Conservation (phyloP, 2,797 vertebrate species). For the Lates japonicus region DNA sequence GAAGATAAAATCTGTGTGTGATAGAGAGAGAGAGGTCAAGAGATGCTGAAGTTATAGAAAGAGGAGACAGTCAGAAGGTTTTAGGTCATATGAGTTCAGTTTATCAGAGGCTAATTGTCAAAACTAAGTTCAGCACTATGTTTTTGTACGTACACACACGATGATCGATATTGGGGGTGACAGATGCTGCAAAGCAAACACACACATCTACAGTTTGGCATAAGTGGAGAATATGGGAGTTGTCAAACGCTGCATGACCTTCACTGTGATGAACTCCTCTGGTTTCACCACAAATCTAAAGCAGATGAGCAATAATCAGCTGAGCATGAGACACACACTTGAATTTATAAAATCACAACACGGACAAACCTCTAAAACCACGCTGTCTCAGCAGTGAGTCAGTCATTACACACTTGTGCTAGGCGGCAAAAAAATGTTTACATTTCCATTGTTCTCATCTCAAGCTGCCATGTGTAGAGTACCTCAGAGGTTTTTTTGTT, state of each 20-base stretch:
- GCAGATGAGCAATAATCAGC: neutral
- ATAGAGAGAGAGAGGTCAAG: neutral
- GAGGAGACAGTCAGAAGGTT: neutral
- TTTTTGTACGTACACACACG: too few species aligned
- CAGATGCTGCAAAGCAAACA: neutral
- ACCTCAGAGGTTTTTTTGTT: too few species aligned
- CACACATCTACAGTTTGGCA: neutral
- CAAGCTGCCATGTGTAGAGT: too few species aligned
- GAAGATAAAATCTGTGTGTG: neutral
- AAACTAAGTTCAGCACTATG: neutral
- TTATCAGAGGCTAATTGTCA: neutral
- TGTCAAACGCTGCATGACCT: neutral
- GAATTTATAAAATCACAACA: neutral
- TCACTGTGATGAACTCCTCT: neutral
- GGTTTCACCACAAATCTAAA: neutral
- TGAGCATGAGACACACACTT: neutral
- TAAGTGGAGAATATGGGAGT: neutral
- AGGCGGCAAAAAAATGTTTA: neutral
- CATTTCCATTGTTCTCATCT: too few species aligned
- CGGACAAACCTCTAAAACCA: neutral
- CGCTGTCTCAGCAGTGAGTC: neutral
- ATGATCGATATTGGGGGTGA: neutral
- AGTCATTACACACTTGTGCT: neutral
- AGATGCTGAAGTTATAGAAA: neutral
- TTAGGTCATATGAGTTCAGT: conserved; percentile 8